Percentiles rank a stretch among this genome's conserved stretches.
phyloP scores from a whole-genome alignment of 2,888 invertebrate genomes.

The Tuberolachnus salignus region DNA sequence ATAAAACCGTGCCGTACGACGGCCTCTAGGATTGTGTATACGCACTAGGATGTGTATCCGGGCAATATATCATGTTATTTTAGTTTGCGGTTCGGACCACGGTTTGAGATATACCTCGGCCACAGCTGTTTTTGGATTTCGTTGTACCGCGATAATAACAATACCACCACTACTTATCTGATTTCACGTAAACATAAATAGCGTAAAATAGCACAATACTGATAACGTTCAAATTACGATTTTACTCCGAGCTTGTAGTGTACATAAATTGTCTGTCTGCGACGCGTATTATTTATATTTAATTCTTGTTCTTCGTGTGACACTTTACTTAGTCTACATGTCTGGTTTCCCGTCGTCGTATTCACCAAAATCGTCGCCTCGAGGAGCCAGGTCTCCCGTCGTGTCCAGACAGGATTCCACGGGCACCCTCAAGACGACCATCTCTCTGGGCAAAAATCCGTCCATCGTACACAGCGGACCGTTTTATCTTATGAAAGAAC shows the following conservation, averaged over 20 bases:
- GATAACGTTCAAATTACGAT: slow-evolving; percentile 46
- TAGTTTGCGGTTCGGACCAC: too few species aligned
- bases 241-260: background rate
- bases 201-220: background rate
- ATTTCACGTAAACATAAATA: slow-evolving; percentile 47
- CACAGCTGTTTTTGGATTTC: slow-evolving; percentile 29
- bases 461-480: slow-evolving; percentile 97
- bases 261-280: background rate
- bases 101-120: too few species aligned
- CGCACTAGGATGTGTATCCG: background rate
- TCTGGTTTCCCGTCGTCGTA: slow-evolving; percentile 63
- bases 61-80: too few species aligned
- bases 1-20: too few species aligned
- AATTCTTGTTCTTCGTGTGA: slow-evolving; percentile 24
- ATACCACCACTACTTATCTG: slow-evolving; percentile 43
- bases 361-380: slow-evolving; percentile 92
- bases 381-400: slow-evolving; percentile 92
- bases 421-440: slow-evolving; percentile 96
- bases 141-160: background rate
- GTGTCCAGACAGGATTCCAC: slow-evolving; percentile 96
- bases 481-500: slow-evolving; percentile 97
- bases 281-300: background rate
- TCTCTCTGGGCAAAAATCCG: slow-evolving; percentile 95
- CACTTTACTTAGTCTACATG: slow-evolving; percentile 42
- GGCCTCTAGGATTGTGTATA: background rate